Base-by-base conservation (phyloP, 1,140 invertebrate species). In the Leptinotarsa defecta region DNA sequence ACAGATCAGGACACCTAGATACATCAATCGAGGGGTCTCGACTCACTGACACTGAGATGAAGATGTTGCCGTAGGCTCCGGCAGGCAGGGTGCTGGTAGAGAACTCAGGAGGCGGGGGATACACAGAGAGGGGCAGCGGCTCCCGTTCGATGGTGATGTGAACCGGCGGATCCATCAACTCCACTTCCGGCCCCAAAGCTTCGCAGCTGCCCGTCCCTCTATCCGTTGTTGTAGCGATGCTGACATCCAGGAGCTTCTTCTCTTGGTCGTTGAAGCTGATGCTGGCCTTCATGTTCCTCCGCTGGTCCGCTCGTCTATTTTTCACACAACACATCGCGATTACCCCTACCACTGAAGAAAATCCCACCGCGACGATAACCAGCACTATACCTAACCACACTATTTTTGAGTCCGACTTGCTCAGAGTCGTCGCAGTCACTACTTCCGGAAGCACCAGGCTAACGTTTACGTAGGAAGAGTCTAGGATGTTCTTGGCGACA, bases 221-320 rank as follows among this genome's bases (percentile, higher is more conserved):
- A 76, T 93, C 92, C 4, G 92, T 93, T 11, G 92, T 93, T 0
- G 93, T 94, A 3, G 93, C 93, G 19, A 94, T 93, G 69, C 91
- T 92, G 19, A 92, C 89, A 81, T 94, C 93, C 43, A 95, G 87
- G 6, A 95, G 85, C 78, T 94, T 92, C 85, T 95, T 95, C 81
- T 95, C 94, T 85, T 95, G 94, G 73, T 95, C 94, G 20, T 91
- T 93, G 82, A 94, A 94, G 83, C 93, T 94, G 49, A 91, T 88
- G 81, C 93, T 94, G 1, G 90, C 89, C 83, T 92, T 91, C 19
- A 93, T 86, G 75, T 92, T 91, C 22, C 88, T 86, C 78, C 92
- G 90, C 72, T 91, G 90, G 13, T 89, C 86, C 65, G 90, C 87
- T 1, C 83, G 80, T 52, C 86, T 84, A 6, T 89, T 88, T 75